Evolutionary conservation across 2,888 invertebrate genomes (phyloP).

Genomic region (Acanthacorydalis orientalis): DNA sequence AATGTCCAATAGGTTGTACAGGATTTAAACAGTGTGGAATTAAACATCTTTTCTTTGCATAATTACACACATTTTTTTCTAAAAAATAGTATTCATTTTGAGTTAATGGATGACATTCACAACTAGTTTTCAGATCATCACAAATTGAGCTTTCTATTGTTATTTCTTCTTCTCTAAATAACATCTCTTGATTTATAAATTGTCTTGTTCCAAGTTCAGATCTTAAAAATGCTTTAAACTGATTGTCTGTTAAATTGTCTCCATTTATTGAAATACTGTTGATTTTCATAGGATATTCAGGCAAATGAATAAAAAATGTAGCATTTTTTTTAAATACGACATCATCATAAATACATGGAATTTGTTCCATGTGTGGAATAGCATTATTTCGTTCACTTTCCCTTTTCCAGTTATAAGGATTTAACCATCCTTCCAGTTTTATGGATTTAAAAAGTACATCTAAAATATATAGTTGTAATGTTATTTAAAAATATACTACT

Average conservation of each 20-base stretch:
- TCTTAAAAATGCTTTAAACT: constrained; percentile 3
- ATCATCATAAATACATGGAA: constrained; percentile 1
- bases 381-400: not conserved
- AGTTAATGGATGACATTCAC: constrained; percentile 5
- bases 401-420: not conserved
- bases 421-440: not conserved
- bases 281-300: constrained; percentile 5
- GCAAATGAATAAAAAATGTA: constrained; percentile 3
- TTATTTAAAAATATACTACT: not conserved
- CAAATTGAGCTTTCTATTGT: constrained; percentile 5
- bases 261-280: constrained; percentile 6
- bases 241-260: constrained; percentile 1
- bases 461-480: not conserved
- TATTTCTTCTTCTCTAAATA: constrained; percentile 4
- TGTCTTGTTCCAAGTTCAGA: constrained; percentile 6
- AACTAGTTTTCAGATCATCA: constrained; percentile 4
- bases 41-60: constrained; percentile 5
- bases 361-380: not conserved
- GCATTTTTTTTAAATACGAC: not conserved
- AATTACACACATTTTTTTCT: constrained; percentile 5
- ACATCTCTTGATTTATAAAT: constrained; percentile 7
- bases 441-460: constrained; percentile 1
- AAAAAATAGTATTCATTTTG: not conserved
- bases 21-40: constrained; percentile 7
- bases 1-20: constrained; percentile 7